Evolutionary conservation across 1,140 invertebrate species (phyloP).

Genomic region (Chironomus striatipennis): DNA sequence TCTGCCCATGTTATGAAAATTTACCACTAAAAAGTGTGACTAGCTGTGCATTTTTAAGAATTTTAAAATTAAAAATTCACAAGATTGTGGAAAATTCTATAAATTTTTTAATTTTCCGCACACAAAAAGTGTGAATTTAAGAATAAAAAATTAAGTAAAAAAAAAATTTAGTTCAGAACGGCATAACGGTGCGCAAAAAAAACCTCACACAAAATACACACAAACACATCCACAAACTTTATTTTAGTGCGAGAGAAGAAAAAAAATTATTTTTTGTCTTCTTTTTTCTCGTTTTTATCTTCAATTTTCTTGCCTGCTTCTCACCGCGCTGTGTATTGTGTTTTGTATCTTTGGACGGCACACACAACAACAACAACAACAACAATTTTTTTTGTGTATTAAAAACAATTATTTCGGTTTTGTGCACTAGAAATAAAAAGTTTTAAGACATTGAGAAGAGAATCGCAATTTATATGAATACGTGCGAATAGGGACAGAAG

Average conservation of each 20-base stretch:
- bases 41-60: background rate
- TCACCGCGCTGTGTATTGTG: too few relatives aligned
- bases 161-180: background rate
- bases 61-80: background rate
- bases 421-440: background rate
- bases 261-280: too few relatives aligned
- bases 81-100: background rate
- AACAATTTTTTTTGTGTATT: too few relatives aligned
- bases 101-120: background rate
- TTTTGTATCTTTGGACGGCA: too few relatives aligned
- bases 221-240: too few relatives aligned
- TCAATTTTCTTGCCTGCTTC: too few relatives aligned
- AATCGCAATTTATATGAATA: background rate
- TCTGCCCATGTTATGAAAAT: background rate
- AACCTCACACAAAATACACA: too few relatives aligned
- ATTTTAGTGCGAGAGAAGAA: too few relatives aligned
- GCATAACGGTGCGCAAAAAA: background rate
- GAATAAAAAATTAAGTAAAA: background rate
- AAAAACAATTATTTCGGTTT: constrained; percentile 14
- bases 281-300: too few relatives aligned
- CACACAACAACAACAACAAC: too few relatives aligned
- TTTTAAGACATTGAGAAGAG: background rate
- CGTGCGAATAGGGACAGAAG: too few relatives aligned
- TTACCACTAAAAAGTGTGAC: background rate
- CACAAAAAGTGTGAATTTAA: background rate